Base-by-base conservation (phyloP, 2,113 vertebrate genomes). In the Xiphophorus maculatus region DNA sequence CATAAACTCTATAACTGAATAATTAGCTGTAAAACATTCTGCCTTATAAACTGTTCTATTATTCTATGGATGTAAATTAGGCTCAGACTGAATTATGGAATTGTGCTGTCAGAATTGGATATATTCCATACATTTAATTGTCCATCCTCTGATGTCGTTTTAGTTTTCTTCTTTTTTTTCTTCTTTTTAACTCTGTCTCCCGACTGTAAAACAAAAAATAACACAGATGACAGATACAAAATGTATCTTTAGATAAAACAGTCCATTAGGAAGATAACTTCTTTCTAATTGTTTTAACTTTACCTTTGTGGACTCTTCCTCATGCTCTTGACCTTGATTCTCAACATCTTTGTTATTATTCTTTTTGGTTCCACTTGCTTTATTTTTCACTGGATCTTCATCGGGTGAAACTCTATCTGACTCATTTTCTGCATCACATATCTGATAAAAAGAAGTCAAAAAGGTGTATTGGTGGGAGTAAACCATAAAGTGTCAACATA, bases 81-180 rank as follows among this genome's bases (percentile, higher is more conserved):
- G 51, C 29, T 42, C 1, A 35, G 35, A 35, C 35, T 35, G 28
- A 63, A 15, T 37, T 42, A 10, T 42, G 27, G 14, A 62, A 15
- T 15, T 14, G n/a, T 63, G 10, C 29, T 22, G 37, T 63, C 5
- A 7, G 1, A 19, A 9, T 54, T 9, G 51, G 10, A 66, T 28
- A 58, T 12, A 32, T 12, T 17, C 4, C 51, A 64, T 1, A 67
- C 29, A 73, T 25, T 1, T 94, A 98, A 97, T 95, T 83, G 83
- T 80, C 81, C 17, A 27, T 95, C 94, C 68, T 90, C 93, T 51
- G 93, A 0, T 0, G 84, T 12, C 0, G 63, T 96, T 65, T 91
- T 95, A 86, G 95, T 96, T 89, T 95, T 98, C 92, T 97, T 98
- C 93, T 97, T 99, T 85, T 96, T 99, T 87, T 97, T 98, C 92